Conservation (phyloP, 1,140 invertebrate genomes). For the Hyphantria cunea region DNA sequence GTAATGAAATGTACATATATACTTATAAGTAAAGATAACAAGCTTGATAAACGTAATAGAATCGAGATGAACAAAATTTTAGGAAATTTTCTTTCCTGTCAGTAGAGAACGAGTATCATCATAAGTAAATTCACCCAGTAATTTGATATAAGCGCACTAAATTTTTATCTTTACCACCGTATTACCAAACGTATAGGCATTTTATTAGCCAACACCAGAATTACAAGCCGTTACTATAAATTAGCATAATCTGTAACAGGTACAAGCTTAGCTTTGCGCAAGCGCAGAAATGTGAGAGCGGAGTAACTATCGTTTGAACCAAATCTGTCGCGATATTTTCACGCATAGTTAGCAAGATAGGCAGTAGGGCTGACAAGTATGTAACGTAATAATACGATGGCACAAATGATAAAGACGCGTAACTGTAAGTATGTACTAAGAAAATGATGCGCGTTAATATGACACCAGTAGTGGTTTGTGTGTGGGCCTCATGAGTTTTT, state of each 20-base stretch:
- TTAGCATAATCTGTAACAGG: constrained; percentile 4
- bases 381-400: not conserved
- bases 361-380: constrained; percentile 3
- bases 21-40: too few species aligned
- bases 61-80: not conserved
- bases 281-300: constrained; percentile 3
- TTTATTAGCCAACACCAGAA: not conserved
- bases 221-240: constrained; percentile 1
- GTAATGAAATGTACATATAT: too few species aligned
- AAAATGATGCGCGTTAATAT: too few species aligned
- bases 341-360: constrained; percentile 5
- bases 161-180: not conserved
- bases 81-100: not conserved
- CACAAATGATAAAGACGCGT: not conserved
- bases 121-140: too few species aligned
- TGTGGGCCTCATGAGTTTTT: too few species aligned
- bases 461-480: too few species aligned
- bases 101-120: not conserved
- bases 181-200: constrained; percentile 1
- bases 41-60: too few species aligned
- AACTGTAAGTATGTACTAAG: too few species aligned
- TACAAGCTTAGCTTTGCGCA: constrained; percentile 15
- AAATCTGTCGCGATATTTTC: constrained; percentile 26
- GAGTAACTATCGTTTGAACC: constrained; percentile 18
- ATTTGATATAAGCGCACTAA: not conserved